These are phyloP conservation scores for Hypomecis atomaria DNA, from an alignment of 2,888 invertebrate species.

Conservation along the genomic window DNA sequence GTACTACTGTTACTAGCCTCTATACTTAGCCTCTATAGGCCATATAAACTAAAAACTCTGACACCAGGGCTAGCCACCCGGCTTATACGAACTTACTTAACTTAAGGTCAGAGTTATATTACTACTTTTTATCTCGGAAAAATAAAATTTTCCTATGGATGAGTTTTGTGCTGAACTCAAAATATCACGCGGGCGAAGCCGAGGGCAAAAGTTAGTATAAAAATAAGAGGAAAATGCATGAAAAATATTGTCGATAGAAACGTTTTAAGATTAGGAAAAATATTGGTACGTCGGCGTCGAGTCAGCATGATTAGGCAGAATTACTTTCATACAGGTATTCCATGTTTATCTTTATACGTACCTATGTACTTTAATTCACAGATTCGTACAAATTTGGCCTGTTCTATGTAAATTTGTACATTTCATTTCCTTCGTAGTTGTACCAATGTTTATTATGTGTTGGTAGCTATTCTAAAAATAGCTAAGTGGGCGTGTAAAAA, in stretches of 20 bases:
- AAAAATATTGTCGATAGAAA: background rate
- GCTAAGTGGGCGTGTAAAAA: background rate
- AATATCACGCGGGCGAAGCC: too few relatives aligned
- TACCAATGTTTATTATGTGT: too few relatives aligned
- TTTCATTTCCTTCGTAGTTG: background rate
- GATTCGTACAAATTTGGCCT: background rate
- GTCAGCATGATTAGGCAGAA: slow-evolving; percentile 2
- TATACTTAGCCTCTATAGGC: too few relatives aligned
- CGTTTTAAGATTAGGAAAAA: background rate
- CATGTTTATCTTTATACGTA: background rate
- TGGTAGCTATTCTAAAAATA: too few relatives aligned
- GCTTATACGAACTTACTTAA: too few relatives aligned
- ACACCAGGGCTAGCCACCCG: too few relatives aligned
- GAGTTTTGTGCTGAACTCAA: too few relatives aligned
- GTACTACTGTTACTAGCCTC: too few relatives aligned
- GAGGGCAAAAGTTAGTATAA: background rate
- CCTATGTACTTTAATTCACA: background rate
- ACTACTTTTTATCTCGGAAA: too few relatives aligned
- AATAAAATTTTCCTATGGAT: too few relatives aligned
- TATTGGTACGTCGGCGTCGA: background rate
- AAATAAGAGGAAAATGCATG: slow-evolving; percentile 7
- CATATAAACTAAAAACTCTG: too few relatives aligned
- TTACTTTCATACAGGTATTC: background rate
- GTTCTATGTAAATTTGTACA: background rate
- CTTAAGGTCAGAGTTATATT: too few relatives aligned